Evolutionary conservation across 2,888 invertebrate genomes (phyloP).

Genomic region (Eledone cirrhosa): DNA sequence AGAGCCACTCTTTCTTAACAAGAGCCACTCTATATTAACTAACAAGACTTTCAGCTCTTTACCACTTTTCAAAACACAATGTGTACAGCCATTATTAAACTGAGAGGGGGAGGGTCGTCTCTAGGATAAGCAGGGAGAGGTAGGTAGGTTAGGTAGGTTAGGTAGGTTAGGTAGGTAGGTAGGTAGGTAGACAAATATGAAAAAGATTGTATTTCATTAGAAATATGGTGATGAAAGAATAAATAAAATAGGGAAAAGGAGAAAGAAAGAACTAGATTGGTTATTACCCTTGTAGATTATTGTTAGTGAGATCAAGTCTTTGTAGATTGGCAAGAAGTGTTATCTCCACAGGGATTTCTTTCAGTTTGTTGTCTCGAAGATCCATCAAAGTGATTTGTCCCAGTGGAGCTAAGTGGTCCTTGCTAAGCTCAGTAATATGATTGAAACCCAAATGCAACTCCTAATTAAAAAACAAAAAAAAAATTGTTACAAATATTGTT

Average conservation of each 20-base stretch:
- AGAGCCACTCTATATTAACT: too few species aligned
- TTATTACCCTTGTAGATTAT: conserved; percentile 72
- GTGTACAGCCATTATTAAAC: background rate
- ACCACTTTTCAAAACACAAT: background rate
- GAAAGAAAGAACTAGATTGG: background rate
- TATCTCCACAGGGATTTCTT: conserved; percentile 81
- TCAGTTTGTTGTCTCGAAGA: conserved; percentile 83
- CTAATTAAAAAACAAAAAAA: conserved; percentile 39
- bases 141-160: background rate
- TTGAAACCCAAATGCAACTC: conserved; percentile 87
- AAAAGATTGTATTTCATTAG: background rate
- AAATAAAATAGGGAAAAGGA: background rate
- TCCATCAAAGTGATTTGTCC: conserved; percentile 71
- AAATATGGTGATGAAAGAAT: background rate
- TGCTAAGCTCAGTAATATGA: conserved; percentile 77
- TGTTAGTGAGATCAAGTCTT: conserved; percentile 86
- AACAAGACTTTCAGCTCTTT: too few species aligned
- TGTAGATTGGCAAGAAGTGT: conserved; percentile 79
- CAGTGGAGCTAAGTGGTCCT: conserved; percentile 67
- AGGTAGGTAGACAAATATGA: background rate
- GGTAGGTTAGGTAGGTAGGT: background rate
- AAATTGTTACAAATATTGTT: too few species aligned
- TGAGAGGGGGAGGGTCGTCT: too few species aligned
- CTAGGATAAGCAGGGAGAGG: too few species aligned
- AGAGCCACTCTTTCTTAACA: too few species aligned